Evolutionary conservation across 2,113 vertebrate genomes (phyloP), one percentile per base, ranked within the genome.

Genomic region (Platichthys stellatus): DNA sequence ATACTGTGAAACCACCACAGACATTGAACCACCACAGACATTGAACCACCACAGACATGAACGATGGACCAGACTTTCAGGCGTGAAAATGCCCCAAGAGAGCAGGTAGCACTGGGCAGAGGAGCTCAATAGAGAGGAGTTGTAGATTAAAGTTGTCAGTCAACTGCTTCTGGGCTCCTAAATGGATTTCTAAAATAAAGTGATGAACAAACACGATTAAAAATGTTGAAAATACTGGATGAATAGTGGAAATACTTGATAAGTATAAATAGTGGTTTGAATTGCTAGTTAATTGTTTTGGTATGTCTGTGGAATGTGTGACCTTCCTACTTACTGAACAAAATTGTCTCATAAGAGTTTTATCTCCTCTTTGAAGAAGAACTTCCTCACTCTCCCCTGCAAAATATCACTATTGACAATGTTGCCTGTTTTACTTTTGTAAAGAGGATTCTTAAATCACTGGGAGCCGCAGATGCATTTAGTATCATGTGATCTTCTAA

Each of bases 401-500:
- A 76, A 63, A 67, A 57, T 59, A 67, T 60, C 23, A 35, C 35
- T 47, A 11, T 69, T 75, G 2, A 24, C 26, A 59, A 58, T 49
- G 26, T 71, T 28, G 6, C 12, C 28, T 20, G 59, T 51, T 38
- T 60, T 54, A 73, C 51, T 31, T 6, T 49, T 49, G 17, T 26
- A 24, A 12, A 72, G 31, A 65, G 58, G 59, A 59, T 84, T 81
- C 58, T n/a, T 8, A 20, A 20, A 54, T 54, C 51, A 54, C 51
- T 10, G 21, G 13, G 24, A 71, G 40, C 40, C 24, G 15, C 53
- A 56, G 38, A 57, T 65, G 61, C 20, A 61, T 72, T 82, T 61
- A 68, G 24, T 40, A 64, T 82, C 24, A 76, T 40, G 28, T 58
- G 56, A 81, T 81, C 60, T 40, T 26, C 70, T 51, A 23, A n/a